These are phyloP conservation scores for Azemiops feae DNA, from an alignment of 2,113 vertebrate genomes.

Conservation along the genomic window DNA sequence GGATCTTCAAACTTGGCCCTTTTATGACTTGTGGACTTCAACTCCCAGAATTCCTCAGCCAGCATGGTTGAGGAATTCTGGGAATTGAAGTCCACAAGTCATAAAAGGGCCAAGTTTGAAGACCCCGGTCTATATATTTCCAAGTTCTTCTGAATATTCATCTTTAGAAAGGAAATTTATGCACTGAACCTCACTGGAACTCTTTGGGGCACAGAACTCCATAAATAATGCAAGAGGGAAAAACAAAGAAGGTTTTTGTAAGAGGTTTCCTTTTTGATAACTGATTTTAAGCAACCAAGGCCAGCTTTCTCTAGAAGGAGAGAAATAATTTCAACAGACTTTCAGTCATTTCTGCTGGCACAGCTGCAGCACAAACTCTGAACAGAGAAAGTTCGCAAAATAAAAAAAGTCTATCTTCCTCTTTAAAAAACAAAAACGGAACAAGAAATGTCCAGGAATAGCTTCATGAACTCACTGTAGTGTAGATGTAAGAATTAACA, in stretches of 20 bases:
- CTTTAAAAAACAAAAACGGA: background rate
- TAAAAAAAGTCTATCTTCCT: background rate
- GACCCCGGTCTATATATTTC: no score
- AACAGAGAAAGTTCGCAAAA: background rate
- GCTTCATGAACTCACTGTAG: background rate
- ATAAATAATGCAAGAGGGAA: background rate
- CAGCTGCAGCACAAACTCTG: background rate
- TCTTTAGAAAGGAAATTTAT: background rate
- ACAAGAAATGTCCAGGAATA: background rate
- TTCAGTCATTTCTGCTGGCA: background rate
- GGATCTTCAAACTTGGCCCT: no score
- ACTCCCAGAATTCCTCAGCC: no score
- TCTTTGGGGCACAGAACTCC: background rate
- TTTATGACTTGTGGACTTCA: no score
- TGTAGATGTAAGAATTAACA: background rate
- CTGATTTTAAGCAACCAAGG: background rate
- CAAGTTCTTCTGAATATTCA: background rate
- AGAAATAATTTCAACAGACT: background rate
- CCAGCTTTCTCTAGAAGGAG: background rate
- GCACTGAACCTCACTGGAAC: background rate
- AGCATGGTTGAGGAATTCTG: no score
- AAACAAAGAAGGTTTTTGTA: background rate
- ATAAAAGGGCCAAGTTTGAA: no score
- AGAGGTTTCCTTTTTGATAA: no score
- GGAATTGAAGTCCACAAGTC: no score